Percentiles rank a stretch among this genome's conserved stretches.
Evolutionary conservation across 2,888 invertebrate genomes (phyloP).

Genomic region (Lasiommata megera): DNA sequence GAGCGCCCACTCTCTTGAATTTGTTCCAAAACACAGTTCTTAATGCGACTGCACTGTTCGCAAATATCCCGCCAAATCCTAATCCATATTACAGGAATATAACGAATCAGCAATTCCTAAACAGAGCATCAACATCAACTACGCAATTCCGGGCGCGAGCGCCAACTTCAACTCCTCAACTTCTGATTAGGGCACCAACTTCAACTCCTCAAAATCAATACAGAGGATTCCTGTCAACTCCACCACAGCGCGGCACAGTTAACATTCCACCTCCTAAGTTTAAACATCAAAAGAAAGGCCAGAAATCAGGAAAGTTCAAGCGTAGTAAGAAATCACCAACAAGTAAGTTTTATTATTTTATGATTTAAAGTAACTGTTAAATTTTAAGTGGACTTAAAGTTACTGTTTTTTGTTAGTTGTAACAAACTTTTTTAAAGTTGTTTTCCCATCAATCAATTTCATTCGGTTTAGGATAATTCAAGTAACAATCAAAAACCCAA

Average conservation of each 20-base stretch:
- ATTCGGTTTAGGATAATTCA: no score
- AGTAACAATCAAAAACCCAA: no score
- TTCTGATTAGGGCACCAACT: background rate
- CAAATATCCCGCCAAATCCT: background rate
- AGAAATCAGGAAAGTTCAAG: no score
- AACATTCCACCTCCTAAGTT: no score
- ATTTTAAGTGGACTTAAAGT: no score
- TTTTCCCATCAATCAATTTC: no score
- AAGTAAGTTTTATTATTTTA: no score
- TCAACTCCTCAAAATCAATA: background rate
- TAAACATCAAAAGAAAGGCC: no score
- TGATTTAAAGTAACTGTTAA: no score
- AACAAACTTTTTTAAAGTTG: no score
- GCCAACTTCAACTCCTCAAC: background rate
- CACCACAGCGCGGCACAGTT: background rate
- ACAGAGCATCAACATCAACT: background rate
- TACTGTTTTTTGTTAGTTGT: no score
- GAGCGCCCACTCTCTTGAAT: background rate
- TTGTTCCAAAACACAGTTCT: background rate
- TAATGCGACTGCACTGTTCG: background rate
- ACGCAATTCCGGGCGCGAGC: background rate
- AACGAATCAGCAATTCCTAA: background rate
- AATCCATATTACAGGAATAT: background rate
- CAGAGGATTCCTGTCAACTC: background rate
- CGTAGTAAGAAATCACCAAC: no score